Percentiles rank a stretch among this genome's conserved stretches.
These are phyloP conservation scores for Amphimedon queenslandica DNA, from an alignment of 37 sponge, comb jelly and placozoan genomes.

Conservation along the genomic window DNA sequence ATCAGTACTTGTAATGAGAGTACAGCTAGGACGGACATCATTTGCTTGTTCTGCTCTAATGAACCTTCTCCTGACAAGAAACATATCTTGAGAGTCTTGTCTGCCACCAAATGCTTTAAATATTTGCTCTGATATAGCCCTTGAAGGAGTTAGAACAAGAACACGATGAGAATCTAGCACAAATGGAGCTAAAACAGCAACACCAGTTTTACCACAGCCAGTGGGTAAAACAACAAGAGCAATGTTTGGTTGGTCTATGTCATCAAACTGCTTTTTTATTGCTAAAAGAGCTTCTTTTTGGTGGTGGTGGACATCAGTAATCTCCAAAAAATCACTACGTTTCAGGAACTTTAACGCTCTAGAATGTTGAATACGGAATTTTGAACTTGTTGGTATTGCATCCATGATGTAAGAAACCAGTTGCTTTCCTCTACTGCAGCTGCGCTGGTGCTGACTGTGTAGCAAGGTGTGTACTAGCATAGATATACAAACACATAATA, in stretches of 20 bases:
- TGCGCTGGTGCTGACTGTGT: too few species aligned
- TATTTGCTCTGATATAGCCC: conserved; percentile 15
- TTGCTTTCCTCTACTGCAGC: too few species aligned
- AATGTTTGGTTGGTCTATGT: background rate
- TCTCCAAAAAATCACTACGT: too few species aligned
- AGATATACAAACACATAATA: too few species aligned
- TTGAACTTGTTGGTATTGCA: too few species aligned
- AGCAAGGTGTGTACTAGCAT: too few species aligned
- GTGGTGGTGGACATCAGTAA: too few species aligned
- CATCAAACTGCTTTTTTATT: background rate
- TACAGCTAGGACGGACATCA: background rate
- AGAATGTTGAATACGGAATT: too few species aligned
- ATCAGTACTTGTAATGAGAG: background rate
- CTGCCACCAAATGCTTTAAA: background rate
- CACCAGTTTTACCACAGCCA: conserved; percentile 25
- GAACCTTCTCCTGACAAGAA: background rate
- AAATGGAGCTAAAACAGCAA: conserved; percentile 13
- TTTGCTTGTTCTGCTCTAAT: background rate
- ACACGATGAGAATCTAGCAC: background rate
- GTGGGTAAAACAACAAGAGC: conserved; percentile 31
- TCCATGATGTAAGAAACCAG: too few species aligned
- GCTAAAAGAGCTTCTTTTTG: background rate
- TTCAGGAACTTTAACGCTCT: too few species aligned
- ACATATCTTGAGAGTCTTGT: background rate
- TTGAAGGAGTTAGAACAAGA: conserved; percentile 28